These are phyloP conservation scores for Diarsia mendica DNA, from an alignment of 2,888 invertebrate genomes.

Conservation along the genomic window DNA sequence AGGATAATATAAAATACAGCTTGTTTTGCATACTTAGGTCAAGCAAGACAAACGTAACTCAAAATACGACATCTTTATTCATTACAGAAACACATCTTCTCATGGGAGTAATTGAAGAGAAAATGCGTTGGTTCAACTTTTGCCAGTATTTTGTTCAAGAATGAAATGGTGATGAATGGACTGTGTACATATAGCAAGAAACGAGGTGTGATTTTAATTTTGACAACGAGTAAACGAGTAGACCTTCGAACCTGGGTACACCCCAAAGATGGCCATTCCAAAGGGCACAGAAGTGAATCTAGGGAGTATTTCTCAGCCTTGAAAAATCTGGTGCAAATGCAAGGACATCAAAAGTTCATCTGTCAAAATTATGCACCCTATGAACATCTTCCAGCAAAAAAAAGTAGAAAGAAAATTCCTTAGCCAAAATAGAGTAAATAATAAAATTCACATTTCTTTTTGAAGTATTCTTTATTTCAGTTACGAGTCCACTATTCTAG, in stretches of 20 bases:
- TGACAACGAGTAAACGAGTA: too few species aligned
- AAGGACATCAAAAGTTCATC: too few species aligned
- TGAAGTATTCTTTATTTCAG: neutral
- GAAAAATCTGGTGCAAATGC: too few species aligned
- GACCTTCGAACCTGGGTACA: too few species aligned
- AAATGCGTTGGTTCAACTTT: too few species aligned
- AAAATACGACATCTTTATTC: slow-evolving; percentile 30
- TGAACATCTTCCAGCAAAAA: neutral
- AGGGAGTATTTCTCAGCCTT: too few species aligned
- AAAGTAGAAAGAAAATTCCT: neutral
- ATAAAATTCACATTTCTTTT: neutral
- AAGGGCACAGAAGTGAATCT: too few species aligned
- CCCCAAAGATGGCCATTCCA: too few species aligned
- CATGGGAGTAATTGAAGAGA: neutral
- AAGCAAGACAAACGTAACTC: slow-evolving; percentile 39
- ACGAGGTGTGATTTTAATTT: too few species aligned
- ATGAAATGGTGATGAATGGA: too few species aligned
- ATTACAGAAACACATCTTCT: neutral
- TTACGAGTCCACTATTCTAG: slow-evolving; percentile 16
- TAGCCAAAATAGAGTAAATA: neutral
- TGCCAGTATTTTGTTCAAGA: neutral
- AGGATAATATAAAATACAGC: slow-evolving; percentile 30
- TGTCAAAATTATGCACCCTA: too few species aligned
- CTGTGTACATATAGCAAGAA: too few species aligned
- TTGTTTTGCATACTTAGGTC: slow-evolving; percentile 46